Evolutionary conservation across 2,113 vertebrate genomes (phyloP).

Genomic region (Microcebus griseorufus): DNA sequence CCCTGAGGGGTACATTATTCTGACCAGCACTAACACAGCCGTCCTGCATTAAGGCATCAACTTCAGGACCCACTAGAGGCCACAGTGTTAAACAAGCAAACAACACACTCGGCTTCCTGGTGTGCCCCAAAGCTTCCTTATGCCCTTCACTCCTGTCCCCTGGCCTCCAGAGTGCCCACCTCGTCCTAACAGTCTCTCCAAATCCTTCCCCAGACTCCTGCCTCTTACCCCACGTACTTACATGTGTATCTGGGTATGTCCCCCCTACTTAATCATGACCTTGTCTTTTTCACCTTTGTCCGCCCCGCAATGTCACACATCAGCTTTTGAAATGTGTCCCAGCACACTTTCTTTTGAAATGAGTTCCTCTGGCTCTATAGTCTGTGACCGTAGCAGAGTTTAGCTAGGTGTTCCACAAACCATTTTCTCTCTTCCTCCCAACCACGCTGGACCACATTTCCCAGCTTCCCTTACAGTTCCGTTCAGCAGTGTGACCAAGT

Average conservation of each 20-base stretch:
- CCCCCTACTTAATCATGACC: conserved; percentile 10
- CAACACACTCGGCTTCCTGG: conserved; percentile 30
- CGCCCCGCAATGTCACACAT: not conserved
- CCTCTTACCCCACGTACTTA: not conserved
- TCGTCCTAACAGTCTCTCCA: not conserved
- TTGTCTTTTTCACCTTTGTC: conserved; percentile 51
- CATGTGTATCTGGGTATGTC: not conserved
- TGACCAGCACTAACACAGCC: conserved; percentile 68
- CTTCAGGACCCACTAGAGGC: conserved; percentile 45
- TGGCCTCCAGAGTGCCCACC: not conserved
- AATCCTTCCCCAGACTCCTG: not conserved
- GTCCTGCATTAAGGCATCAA: conserved; percentile 53
- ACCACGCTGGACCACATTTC: not conserved
- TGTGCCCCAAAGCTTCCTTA: conserved; percentile 1
- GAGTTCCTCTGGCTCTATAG: not conserved
- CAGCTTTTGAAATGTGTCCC: not conserved
- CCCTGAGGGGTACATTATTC: conserved; percentile 82
- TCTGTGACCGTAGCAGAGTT: not conserved
- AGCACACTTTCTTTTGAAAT: not conserved
- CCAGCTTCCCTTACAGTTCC: not conserved
- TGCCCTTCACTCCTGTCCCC: conserved; percentile 61
- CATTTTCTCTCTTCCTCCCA: not conserved
- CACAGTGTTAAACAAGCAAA: conserved; percentile 78
- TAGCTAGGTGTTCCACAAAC: not conserved
- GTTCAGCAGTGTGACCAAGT: not conserved